Base-by-base conservation (phyloP, 2,888 invertebrate genomes). In the Trissoscelio sp. region DNA sequence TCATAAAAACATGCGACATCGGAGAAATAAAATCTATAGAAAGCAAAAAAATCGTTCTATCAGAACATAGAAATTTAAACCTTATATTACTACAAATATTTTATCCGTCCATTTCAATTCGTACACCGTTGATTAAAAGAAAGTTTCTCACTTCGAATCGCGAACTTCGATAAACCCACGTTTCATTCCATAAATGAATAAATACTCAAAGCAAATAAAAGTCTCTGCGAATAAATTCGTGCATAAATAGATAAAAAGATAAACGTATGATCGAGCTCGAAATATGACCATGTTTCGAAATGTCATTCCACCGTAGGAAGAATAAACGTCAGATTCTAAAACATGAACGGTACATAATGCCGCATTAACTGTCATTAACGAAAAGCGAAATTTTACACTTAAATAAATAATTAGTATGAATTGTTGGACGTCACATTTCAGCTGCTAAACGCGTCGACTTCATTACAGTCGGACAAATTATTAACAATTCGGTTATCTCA, bases 401-500 rank as follows among this genome's bases (percentile, higher is more conserved):
- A 60, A 60, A 60, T 42, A 42, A 60, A 60, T 60, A 24, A 60
- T 60, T 28, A 60, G 16, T 42, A 42, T 6, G 3, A 24, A 60
- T 42, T 60, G 60, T 60, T 60, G 11, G 42, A 3, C 60, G 37
- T 44, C 20, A 31, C 53, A 53, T 53, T 53, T 53, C 53, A 31
- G 16, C 7, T 20, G 22, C 39, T 3, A 39, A 37, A 57, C 28
- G 31, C 31, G 9, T 14, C 14, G 9, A 39, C 7, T 57, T 57
- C 20, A 39, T 57, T 37, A 37, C 37, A 24, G 2, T n/a, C 39
- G 20, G 39, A 1, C 57, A 39, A 57, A 57, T 57, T 39, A 57
- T 57, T 57, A 18, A 37, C 57, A 11, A 20, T 37, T 57, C 22
- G 37, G 22, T 57, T 39, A 12, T 57, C 12, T 39, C 39, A 22